phyloP scores from a whole-genome alignment of 2,888 invertebrate species.

The Hanleya hanleyi region DNA sequence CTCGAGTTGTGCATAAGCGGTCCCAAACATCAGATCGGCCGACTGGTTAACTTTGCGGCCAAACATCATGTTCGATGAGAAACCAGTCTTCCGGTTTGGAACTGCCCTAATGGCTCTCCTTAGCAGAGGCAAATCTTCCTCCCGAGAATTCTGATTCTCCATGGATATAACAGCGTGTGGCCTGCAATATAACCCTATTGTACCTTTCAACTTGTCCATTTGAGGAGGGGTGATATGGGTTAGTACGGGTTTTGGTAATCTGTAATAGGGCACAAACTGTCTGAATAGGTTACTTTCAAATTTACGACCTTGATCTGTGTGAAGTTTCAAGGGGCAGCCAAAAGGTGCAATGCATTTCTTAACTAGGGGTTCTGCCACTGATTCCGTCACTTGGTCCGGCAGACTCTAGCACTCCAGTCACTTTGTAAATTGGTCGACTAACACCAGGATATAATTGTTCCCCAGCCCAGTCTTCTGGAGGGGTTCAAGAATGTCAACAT shows the following conservation, averaged over 20 bases:
- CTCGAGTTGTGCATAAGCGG: background rate
- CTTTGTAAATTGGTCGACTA: too few relatives aligned
- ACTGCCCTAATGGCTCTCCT: background rate
- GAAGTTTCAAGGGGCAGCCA: constrained; percentile 15
- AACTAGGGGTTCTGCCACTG: background rate
- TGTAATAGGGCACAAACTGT: constrained; percentile 19
- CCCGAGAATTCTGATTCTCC: background rate
- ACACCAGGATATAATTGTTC: too few relatives aligned
- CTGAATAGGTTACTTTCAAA: constrained; percentile 12
- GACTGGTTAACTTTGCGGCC: background rate
- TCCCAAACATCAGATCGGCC: background rate
- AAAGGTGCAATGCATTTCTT: background rate
- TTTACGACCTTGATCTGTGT: constrained; percentile 17
- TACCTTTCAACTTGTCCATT: constrained; percentile 17
- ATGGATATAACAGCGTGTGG: constrained; percentile 10
- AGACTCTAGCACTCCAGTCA: too few relatives aligned
- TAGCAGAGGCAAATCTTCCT: background rate
- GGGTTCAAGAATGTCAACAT: too few relatives aligned
- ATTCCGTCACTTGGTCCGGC: background rate
- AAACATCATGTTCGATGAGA: constrained; percentile 4
- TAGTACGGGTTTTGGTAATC: constrained; percentile 18
- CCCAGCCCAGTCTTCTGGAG: too few relatives aligned
- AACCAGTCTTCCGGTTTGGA: background rate
- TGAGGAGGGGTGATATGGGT: too few relatives aligned
- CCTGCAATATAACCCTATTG: constrained; percentile 18